phyloP scores from a whole-genome alignment of 2,797 vertebrate genomes.

The Danio jaintianensis region DNA sequence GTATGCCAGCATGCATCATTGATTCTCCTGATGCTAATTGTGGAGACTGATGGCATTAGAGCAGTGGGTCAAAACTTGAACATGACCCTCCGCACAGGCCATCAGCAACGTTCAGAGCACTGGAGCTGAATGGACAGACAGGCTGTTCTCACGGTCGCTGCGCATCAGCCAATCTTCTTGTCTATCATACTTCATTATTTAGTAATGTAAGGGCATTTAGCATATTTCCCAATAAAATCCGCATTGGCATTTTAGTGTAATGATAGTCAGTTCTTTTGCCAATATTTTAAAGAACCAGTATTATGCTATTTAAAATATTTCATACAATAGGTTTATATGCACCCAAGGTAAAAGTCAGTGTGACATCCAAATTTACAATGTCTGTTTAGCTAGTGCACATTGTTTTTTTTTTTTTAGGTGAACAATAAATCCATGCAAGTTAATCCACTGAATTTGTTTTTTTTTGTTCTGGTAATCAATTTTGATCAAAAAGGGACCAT shows the following conservation, averaged over 20 bases:
- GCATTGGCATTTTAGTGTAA: neutral
- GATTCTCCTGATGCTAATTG: conserved; percentile 58
- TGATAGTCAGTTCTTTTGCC: neutral
- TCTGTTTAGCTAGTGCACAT: too few species aligned
- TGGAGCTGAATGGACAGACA: conserved; percentile 26
- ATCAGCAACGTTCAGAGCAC: conserved; percentile 1
- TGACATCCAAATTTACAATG: too few species aligned
- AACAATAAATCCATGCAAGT: too few species aligned
- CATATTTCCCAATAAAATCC: neutral
- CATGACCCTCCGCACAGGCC: conserved; percentile 27
- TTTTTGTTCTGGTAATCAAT: too few species aligned
- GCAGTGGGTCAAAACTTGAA: conserved; percentile 37
- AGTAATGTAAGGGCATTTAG: neutral
- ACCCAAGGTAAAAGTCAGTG: too few species aligned
- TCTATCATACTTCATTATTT: conserved; percentile 14
- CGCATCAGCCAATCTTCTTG: neutral
- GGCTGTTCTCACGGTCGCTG: conserved; percentile 2
- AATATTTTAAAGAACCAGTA: too few species aligned
- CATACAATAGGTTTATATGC: too few species aligned
- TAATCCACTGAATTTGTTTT: too few species aligned
- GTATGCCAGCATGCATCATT: conserved; percentile 62
- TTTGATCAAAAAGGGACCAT: too few species aligned
- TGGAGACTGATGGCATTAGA: conserved; percentile 54
- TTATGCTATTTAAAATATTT: too few species aligned
- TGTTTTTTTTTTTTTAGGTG: too few species aligned